These are phyloP conservation scores for Rhopilema esculentum DNA, from an alignment of 30 jellyfish, hydroid and myxozoan genomes.

Conservation along the genomic window DNA sequence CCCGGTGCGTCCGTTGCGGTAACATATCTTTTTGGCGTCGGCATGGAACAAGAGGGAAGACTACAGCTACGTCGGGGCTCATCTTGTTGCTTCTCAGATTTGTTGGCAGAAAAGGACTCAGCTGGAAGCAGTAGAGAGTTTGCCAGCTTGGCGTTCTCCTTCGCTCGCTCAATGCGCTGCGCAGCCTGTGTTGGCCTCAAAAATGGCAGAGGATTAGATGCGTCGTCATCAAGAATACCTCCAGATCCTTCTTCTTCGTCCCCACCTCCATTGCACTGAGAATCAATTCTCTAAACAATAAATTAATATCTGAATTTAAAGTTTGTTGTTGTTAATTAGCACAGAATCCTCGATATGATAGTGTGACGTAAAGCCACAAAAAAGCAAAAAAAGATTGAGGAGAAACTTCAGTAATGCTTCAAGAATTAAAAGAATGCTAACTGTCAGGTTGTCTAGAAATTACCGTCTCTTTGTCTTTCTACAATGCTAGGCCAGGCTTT, in stretches of 20 bases:
- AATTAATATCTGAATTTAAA: not conserved
- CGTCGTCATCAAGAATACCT: slow-evolving; percentile 28
- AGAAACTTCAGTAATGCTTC: too few species aligned
- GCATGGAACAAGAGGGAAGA: slow-evolving; percentile 52
- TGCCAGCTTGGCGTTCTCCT: slow-evolving; percentile 20
- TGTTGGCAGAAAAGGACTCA: slow-evolving; percentile 1
- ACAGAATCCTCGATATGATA: not conserved
- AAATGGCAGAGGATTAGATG: slow-evolving; percentile 31
- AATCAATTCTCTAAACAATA: slow-evolving; percentile 13
- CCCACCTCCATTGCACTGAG: not conserved
- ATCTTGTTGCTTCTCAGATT: not conserved
- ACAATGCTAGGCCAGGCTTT: too few species aligned
- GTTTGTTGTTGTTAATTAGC: not conserved
- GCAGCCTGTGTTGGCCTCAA: slow-evolving; percentile 18
- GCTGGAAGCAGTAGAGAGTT: slow-evolving; percentile 44
- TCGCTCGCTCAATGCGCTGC: slow-evolving; percentile 24
- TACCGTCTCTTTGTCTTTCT: too few species aligned
- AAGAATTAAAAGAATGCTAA: too few species aligned
- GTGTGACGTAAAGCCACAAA: not conserved
- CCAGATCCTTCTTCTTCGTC: slow-evolving; percentile 39
- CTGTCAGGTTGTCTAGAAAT: too few species aligned
- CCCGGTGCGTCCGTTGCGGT: slow-evolving; percentile 33
- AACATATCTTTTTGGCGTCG: slow-evolving; percentile 31
- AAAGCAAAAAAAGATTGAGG: not conserved
- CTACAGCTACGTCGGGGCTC: slow-evolving; percentile 52